Evolutionary conservation across 1,140 invertebrate genomes (phyloP).

Genomic region (Bombus terrestris): DNA sequence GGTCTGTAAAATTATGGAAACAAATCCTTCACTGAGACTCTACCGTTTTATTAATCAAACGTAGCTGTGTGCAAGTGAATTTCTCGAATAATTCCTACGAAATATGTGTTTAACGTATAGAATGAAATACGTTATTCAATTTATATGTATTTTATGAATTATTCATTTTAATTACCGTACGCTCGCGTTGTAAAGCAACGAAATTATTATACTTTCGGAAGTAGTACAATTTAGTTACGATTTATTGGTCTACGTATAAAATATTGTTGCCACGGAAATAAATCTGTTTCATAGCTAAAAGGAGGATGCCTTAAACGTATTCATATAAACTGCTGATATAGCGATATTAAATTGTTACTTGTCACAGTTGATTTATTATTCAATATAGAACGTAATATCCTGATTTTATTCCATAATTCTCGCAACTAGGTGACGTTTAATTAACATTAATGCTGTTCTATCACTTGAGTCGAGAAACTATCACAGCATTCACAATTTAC

Average conservation of each 20-base stretch:
- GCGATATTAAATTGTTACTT: slow-evolving; percentile 47
- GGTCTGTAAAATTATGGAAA: no score
- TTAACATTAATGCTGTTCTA: slow-evolving; percentile 22
- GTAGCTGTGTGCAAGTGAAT: no score
- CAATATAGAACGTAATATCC: slow-evolving; percentile 36
- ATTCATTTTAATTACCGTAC: background rate
- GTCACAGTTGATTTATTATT: slow-evolving; percentile 44
- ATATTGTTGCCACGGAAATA: slow-evolving; percentile 23
- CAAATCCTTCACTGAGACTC: no score
- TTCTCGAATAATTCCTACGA: background rate
- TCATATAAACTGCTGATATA: slow-evolving; percentile 40
- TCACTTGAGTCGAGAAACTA: background rate
- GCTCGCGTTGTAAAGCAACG: background rate
- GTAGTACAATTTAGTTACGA: background rate
- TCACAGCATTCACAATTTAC: background rate
- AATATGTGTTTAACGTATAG: background rate
- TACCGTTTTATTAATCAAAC: background rate
- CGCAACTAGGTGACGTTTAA: slow-evolving; percentile 27
- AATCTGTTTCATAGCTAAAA: slow-evolving; percentile 21
- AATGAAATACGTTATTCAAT: background rate
- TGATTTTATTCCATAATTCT: slow-evolving; percentile 35
- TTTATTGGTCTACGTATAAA: background rate
- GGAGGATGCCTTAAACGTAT: slow-evolving; percentile 20
- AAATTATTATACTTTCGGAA: slow-evolving; percentile 1
- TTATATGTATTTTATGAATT: background rate